These are phyloP conservation scores for Diarsia rubi DNA, from an alignment of 2,888 invertebrate genomes.

Conservation along the genomic window DNA sequence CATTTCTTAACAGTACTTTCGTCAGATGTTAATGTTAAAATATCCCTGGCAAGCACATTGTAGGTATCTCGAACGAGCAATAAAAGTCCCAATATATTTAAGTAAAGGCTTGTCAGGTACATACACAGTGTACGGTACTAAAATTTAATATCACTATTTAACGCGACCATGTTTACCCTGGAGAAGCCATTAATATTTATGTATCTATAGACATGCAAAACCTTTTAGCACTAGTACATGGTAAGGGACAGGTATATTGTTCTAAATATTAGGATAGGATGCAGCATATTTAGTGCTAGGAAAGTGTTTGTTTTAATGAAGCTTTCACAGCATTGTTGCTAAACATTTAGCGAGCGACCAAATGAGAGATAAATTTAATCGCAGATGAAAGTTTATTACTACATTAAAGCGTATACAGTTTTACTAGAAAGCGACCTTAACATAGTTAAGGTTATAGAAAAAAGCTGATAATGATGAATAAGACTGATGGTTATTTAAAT, in stretches of 20 bases:
- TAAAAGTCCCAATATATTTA: conserved; percentile 35
- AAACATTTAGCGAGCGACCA: background rate
- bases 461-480: background rate
- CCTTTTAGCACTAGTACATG: conserved; percentile 47
- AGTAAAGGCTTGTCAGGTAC: conserved; percentile 42
- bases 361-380: background rate
- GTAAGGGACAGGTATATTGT: conserved; percentile 22
- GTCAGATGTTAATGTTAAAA: conserved; percentile 4
- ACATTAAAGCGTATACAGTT: no score
- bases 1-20: background rate
- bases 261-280: conserved; percentile 18
- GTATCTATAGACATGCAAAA: conserved; percentile 45
- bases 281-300: background rate
- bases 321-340: background rate
- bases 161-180: conserved; percentile 26
- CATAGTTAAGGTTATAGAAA: background rate
- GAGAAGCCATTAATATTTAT: conserved; percentile 51
- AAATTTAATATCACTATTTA: conserved; percentile 56
- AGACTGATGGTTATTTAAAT: background rate
- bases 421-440: background rate
- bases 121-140: conserved; percentile 35
- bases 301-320: background rate
- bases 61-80: conserved; percentile 19
- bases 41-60: conserved; percentile 17
- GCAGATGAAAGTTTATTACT: background rate